Conservation (phyloP, 2,797 vertebrate genomes). For the Bufotes viridis region DNA sequence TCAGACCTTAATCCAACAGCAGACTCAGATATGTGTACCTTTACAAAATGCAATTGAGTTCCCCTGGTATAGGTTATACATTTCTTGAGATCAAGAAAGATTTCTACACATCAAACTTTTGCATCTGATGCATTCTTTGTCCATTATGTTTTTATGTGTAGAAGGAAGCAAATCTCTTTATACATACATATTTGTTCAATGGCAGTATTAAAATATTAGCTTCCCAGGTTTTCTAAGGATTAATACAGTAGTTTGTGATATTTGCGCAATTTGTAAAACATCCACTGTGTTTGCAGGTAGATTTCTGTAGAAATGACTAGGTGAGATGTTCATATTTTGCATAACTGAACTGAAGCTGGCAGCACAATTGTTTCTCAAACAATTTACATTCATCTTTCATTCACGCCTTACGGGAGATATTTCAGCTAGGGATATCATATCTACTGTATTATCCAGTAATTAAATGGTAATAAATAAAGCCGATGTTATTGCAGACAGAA, state of each 20-base stretch:
- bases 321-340: not conserved
- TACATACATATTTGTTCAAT: not conserved
- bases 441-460: not conserved
- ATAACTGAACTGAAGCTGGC: not conserved
- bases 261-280: not conserved
- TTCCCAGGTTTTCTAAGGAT: not conserved
- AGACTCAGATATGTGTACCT: too few relatives aligned
- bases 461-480: not conserved
- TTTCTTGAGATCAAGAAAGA: not conserved
- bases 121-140: not conserved
- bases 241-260: not conserved
- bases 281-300: not conserved
- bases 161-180: not conserved
- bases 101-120: not conserved
- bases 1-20: too few relatives aligned
- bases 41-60: too few relatives aligned
- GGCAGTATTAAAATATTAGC: slow-evolving; percentile 1
- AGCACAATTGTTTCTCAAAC: not conserved
- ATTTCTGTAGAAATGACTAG: not conserved
- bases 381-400: not conserved
- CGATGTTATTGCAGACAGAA: not conserved
- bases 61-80: too few relatives aligned
- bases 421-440: not conserved
- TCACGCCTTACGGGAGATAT: not conserved
- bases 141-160: not conserved